These are phyloP conservation scores for Himalopsyche phryganea DNA, from an alignment of 1,140 invertebrate genomes.

Conservation along the genomic window DNA sequence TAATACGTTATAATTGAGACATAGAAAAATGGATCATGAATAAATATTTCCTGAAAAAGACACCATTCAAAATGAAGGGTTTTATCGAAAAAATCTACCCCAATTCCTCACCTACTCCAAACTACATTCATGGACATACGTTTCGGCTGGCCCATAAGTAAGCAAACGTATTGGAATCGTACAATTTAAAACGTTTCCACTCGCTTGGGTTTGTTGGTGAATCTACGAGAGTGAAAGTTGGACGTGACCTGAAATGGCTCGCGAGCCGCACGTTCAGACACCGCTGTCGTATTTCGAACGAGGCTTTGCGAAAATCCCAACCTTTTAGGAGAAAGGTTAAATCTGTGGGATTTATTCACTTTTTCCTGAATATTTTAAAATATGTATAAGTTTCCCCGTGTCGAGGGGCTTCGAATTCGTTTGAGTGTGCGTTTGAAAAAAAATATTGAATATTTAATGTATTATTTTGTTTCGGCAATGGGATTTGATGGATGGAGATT, in stretches of 20 bases:
- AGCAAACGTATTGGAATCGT: not conserved
- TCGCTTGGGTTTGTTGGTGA: constrained; percentile 1
- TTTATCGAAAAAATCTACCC: not conserved
- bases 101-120: not conserved
- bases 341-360: constrained; percentile 31
- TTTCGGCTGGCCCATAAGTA: not conserved
- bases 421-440: constrained; percentile 19
- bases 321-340: constrained; percentile 26
- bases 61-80: not conserved
- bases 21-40: too few relatives aligned
- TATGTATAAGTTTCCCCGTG: constrained; percentile 14
- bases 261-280: constrained; percentile 5
- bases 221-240: constrained; percentile 21
- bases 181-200: constrained; percentile 6
- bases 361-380: constrained; percentile 30
- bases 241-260: constrained; percentile 14
- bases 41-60: too few relatives aligned
- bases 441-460: constrained; percentile 21
- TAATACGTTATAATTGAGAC: too few relatives aligned
- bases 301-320: constrained; percentile 25
- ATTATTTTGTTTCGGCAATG: constrained; percentile 6
- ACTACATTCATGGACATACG: not conserved
- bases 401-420: constrained; percentile 6
- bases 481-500: too few relatives aligned
- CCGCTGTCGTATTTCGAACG: constrained; percentile 11